Evolutionary conservation across 2,888 invertebrate genomes (phyloP), one percentile per base, ranked within the genome.

Genomic region (Pantelozetes paolii): DNA sequence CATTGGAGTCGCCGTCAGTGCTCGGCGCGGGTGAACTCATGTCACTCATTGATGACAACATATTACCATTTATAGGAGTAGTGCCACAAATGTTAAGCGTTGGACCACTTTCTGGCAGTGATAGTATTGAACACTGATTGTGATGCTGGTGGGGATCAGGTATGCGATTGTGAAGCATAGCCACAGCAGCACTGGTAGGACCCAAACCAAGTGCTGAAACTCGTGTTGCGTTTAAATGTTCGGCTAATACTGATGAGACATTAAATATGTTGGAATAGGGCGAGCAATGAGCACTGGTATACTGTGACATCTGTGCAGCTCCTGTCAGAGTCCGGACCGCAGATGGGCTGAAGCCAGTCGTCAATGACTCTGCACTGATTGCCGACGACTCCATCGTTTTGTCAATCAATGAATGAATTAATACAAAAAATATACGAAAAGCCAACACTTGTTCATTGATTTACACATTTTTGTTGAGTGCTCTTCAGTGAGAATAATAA

Each of bases 261-360:
- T 57, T 72, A 42, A 72, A 72, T 72, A 72, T 36, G 62, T 40
- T 62, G 15, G 72, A 72, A 62, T 72, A 72, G 45, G 72, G 72
- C n/a, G 20, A 30, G 23, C 72, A 57, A 8, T 62, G 72, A 32
- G 40, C 40, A 62, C 45, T 69, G 42, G 11, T 45, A 62, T 59
- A 62, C 5, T 62, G 57, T 45, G 72, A 54, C 72, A 72, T 72
- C 72, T 72, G 72, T 72, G 72, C 59, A n/a, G 30, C 62, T 59
- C 30, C 30, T 72, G 62, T 72, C 36, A 59, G 45, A 59, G 54
- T 20, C 1, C 57, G 48, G 15, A 71, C 71, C 71, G 71, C 71
- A 71, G 71, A 50, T 71, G 71, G 71, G 57, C 71, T 57, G 71
- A 71, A 71, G 36, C 45, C 71, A n/a, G 40, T 23, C 69, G 69